Conservation (phyloP, 2,113 vertebrate species). For the Paralichthys olivaceus region DNA sequence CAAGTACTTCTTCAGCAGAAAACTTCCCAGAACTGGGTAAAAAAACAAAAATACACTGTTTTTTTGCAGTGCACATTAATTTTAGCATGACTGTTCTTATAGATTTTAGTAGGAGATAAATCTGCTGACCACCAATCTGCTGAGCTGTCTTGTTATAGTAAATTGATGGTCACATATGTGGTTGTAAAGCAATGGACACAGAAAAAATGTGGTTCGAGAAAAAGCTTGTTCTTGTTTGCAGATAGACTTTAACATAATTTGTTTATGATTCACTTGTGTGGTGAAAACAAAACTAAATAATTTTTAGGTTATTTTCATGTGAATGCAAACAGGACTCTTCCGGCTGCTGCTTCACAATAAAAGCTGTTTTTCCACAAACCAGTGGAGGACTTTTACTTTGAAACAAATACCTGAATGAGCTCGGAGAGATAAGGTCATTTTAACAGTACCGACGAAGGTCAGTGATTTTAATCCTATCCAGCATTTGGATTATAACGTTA, state of each 20-base stretch:
- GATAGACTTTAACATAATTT: too few species aligned
- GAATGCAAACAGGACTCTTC: neutral
- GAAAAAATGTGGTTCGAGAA: neutral
- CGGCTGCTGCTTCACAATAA: neutral
- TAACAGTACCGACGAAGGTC: too few species aligned
- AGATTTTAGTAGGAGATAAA: neutral
- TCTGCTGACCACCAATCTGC: neutral
- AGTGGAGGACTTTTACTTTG: too few species aligned
- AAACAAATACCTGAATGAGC: too few species aligned
- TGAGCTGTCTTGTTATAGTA: neutral
- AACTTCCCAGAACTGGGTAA: neutral
- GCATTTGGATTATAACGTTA: too few species aligned
- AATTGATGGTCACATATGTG: neutral
- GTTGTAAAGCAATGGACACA: neutral
- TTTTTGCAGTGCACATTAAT: neutral
- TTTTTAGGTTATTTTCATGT: neutral
- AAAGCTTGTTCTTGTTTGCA: neutral
- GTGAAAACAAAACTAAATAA: neutral
- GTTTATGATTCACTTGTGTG: too few species aligned
- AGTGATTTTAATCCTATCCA: too few species aligned
- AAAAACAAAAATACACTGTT: neutral
- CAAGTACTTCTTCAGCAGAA: slow-evolving; percentile 31
- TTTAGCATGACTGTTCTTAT: neutral
- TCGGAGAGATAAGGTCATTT: too few species aligned
- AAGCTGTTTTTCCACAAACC: too few species aligned